Evolutionary conservation across 2,888 invertebrate genomes (phyloP).

Genomic region (Timema podura): DNA sequence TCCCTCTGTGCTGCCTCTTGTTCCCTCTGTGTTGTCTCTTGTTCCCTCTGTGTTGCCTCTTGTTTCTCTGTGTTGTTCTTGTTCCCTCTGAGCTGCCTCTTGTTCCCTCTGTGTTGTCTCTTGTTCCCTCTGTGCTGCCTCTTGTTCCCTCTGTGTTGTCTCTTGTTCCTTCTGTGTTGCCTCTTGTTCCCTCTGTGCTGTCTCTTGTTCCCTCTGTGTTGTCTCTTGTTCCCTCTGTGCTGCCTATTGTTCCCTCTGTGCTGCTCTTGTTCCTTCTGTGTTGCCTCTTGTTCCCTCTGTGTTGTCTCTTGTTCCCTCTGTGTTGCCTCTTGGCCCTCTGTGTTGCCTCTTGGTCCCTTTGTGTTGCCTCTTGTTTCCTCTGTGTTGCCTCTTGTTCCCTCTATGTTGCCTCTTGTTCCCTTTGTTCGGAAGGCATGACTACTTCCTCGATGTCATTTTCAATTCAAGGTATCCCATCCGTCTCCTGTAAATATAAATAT

Average conservation of each 20-base stretch:
- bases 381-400: constrained; percentile 10
- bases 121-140: background rate
- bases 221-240: constrained; percentile 11
- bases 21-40: background rate
- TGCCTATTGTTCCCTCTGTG: too few relatives aligned
- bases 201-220: constrained; percentile 13
- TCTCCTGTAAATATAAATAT: constrained; percentile 12
- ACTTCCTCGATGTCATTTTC: constrained; percentile 11
- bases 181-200: background rate
- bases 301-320: constrained; percentile 12
- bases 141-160: background rate
- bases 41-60: background rate
- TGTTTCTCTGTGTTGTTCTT: too few relatives aligned
- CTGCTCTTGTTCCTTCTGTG: too few relatives aligned
- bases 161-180: background rate
- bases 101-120: background rate
- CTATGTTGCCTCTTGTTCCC: background rate
- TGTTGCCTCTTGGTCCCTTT: constrained; percentile 3
- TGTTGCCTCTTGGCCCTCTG: background rate
- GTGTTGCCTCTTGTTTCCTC: too few relatives aligned
- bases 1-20: background rate
- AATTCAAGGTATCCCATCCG: background rate
- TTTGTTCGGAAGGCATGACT: constrained; percentile 9
- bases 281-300: constrained; percentile 8
- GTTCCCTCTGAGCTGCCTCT: too few relatives aligned